These are phyloP conservation scores for Apodemia zela DNA, from an alignment of 2,888 invertebrate species.

Conservation along the genomic window DNA sequence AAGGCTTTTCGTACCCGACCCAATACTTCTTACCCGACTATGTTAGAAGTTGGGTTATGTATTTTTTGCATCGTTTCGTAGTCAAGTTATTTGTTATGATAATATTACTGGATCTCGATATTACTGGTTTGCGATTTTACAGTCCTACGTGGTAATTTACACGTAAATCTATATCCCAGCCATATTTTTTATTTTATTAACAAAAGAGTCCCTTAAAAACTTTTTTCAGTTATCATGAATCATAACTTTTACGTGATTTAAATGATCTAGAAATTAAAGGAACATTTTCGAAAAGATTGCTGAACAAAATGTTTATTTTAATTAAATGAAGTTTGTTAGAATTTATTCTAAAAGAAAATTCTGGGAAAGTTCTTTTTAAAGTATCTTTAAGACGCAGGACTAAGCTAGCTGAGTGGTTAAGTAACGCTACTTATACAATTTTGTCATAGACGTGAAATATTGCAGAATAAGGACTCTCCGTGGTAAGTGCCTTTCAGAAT, in stretches of 20 bases:
- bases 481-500: not conserved
- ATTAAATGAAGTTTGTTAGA: slow-evolving; percentile 6
- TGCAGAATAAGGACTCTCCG: not conserved
- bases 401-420: not conserved
- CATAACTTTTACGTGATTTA: not conserved
- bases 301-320: not conserved
- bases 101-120: no score
- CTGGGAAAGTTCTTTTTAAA: not conserved
- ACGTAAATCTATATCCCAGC: no score
- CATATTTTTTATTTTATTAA: no score
- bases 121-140: no score
- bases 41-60: no score
- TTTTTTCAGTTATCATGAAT: not conserved
- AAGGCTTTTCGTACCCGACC: no score
- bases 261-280: not conserved
- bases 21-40: no score
- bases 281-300: not conserved
- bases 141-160: no score
- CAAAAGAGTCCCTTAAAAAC: no score
- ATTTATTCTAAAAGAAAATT: not conserved
- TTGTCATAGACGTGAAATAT: not conserved
- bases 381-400: not conserved
- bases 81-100: no score
- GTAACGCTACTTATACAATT: not conserved
- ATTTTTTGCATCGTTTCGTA: no score